Percentiles rank a stretch among this genome's conserved stretches.
phyloP scores from a whole-genome alignment of 2,888 invertebrate genomes.

The Tubulanus polymorphus region DNA sequence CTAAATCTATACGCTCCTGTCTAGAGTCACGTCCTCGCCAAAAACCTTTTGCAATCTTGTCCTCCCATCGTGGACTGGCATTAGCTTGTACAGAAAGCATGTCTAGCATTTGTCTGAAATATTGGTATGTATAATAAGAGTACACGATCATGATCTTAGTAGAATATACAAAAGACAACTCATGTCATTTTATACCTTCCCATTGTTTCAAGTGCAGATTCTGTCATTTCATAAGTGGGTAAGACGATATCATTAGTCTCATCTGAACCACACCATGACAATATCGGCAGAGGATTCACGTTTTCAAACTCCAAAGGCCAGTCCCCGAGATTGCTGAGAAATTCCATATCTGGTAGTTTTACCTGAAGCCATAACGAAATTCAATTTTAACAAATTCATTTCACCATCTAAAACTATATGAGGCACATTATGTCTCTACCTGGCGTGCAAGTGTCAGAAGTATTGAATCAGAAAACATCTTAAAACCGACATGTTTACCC shows the following conservation, averaged over 20 bases:
- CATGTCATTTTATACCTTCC: no score
- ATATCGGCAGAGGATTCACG: slow-evolving; percentile 65
- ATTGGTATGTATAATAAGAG: neutral
- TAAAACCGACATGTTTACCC: slow-evolving; percentile 92
- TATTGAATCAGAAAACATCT: slow-evolving; percentile 89
- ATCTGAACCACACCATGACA: slow-evolving; percentile 94
- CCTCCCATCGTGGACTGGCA: slow-evolving; percentile 65
- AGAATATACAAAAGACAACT: no score
- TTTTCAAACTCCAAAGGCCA: slow-evolving; percentile 70
- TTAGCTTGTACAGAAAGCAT: slow-evolving; percentile 86
- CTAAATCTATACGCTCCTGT: slow-evolving; percentile 75
- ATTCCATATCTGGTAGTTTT: slow-evolving; percentile 77
- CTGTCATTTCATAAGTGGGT: slow-evolving; percentile 93
- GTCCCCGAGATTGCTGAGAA: slow-evolving; percentile 90
- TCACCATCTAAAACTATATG: neutral
- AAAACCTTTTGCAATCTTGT: slow-evolving; percentile 72
- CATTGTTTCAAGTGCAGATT: slow-evolving; percentile 89
- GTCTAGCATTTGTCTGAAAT: slow-evolving; percentile 75
- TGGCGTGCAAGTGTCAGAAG: slow-evolving; percentile 77
- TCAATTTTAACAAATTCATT: neutral
- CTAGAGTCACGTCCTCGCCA: slow-evolving; percentile 92
- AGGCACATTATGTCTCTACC: slow-evolving; percentile 53
- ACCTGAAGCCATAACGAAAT: slow-evolving; percentile 31
- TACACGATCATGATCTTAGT: no score
- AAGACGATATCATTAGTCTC: slow-evolving; percentile 82